Evolutionary conservation across 2,113 vertebrate genomes (phyloP).

Genomic region (Prunella himalayana): DNA sequence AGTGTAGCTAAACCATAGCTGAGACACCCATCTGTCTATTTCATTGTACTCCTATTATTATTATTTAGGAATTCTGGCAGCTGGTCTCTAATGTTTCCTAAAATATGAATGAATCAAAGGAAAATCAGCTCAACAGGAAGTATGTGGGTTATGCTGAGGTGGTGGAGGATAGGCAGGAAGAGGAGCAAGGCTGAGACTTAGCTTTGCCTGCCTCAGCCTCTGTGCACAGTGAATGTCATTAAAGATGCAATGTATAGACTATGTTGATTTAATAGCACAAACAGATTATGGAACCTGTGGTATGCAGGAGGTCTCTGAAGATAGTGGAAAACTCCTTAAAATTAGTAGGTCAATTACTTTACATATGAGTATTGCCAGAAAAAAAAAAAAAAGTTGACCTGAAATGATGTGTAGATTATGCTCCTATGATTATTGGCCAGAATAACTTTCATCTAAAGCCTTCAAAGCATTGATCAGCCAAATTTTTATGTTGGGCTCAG

Average conservation of each 20-base stretch:
- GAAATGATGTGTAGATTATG: not conserved
- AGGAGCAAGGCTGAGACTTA: not conserved
- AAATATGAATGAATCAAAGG: not conserved
- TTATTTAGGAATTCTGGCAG: not conserved
- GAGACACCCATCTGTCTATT: not conserved
- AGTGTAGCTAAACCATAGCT: not conserved
- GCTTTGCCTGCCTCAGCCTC: not conserved
- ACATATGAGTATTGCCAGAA: not conserved
- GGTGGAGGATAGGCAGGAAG: not conserved
- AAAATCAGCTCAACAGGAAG: not conserved
- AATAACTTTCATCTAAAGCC: not conserved
- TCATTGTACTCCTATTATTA: not conserved
- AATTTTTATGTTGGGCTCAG: not conserved
- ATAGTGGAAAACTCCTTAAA: not conserved
- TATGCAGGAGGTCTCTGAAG: not conserved
- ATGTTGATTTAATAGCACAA: not conserved
- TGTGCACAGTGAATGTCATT: rapidly evolving
- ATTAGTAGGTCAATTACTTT: not conserved
- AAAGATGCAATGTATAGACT: not conserved
- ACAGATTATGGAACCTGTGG: not conserved
- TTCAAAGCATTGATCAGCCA: not conserved
- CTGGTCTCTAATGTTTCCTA: not conserved
- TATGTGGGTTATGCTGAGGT: not conserved
- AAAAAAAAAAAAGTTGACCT: not conserved
- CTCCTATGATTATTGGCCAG: not conserved